Base-by-base conservation (phyloP, 2,888 invertebrate genomes). In the Falcaria lacertinaria region DNA sequence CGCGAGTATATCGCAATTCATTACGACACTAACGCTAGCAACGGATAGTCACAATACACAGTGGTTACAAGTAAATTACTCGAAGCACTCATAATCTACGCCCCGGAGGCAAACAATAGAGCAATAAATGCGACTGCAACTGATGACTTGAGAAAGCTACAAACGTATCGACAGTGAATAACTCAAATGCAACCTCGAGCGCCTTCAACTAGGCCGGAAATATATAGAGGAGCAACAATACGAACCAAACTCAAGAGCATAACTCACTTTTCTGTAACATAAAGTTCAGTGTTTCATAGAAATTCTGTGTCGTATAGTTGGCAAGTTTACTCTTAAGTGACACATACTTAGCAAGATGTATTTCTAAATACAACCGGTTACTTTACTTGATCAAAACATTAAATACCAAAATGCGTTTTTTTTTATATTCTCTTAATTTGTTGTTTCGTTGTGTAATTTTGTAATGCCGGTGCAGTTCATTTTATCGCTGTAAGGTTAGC, bases 61-160 rank as follows among this genome's bases (percentile, higher is more conserved):
- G 74, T 69, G 77, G 79, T 75, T 77, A 71, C 75, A 70, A 76
- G 70, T 76, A 79, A 83, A 81, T 83, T 78, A 78, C 75, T 65
- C 54, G 62, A 62, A 69, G 69, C 68, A 69, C 62, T 65, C 58
- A 63, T 70, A 77, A 80, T 75, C 68, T 65, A 66, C 69, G 69
- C 75, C 68, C 57, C 54, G 69, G 69, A 67, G 74, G 74, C 74
- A 74, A 82, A 87, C 87, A 88, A 88, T 87, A 82, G 84, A 83
- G 85, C 78, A 76, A 82, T 87, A 87, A 87, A 76, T 63, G 74
- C 68, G 67, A 76, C 72, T 66, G 65, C 68, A 70, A 57, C 66
- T 70, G 66, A 70, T 69, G 57, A 60, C 61, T 54, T 11, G 74
- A 74, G 82, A 83, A 83, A 85, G 86, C 76, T 70, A 72, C 76